A percentile compares a stretch with the other conserved stretches of the same genome.
Conservation (phyloP, 2,888 invertebrate species). For the Eupeodes latifasciatus region DNA sequence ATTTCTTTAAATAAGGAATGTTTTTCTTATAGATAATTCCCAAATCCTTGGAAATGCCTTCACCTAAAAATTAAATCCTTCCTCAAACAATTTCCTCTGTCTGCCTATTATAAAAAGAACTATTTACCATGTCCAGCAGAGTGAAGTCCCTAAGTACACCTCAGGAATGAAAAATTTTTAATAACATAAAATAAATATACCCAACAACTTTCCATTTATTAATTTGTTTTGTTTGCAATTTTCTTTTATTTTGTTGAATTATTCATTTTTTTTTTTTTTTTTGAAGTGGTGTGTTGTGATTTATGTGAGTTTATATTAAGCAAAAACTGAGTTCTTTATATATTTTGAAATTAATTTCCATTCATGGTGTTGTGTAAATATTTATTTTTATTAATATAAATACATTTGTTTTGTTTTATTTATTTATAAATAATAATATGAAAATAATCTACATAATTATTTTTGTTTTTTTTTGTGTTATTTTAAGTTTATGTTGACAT, state of each 20-base stretch:
- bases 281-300: constrained; percentile 57
- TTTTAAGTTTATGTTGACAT: constrained; percentile 63
- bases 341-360: constrained; percentile 50
- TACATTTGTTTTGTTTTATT: constrained; percentile 26
- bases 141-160: too few species aligned
- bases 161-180: too few species aligned
- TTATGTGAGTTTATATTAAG: constrained; percentile 59
- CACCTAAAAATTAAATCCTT: too few species aligned
- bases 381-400: constrained; percentile 68
- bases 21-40: too few species aligned
- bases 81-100: too few species aligned
- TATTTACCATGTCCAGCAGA: too few species aligned
- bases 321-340: constrained; percentile 59
- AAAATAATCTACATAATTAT: constrained; percentile 63
- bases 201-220: constrained; percentile 36
- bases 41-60: too few species aligned
- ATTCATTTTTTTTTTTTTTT: background rate
- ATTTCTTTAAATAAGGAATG: too few species aligned
- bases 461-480: constrained; percentile 6
- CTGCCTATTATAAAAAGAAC: too few species aligned
- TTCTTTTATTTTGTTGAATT: constrained; percentile 68
- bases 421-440: constrained; percentile 69
- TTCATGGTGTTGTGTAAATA: constrained; percentile 74
- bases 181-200: constrained; percentile 23
- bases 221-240: constrained; percentile 41